Base-by-base conservation (phyloP, 2,113 vertebrate species). In the Muntiacus muntjak region DNA sequence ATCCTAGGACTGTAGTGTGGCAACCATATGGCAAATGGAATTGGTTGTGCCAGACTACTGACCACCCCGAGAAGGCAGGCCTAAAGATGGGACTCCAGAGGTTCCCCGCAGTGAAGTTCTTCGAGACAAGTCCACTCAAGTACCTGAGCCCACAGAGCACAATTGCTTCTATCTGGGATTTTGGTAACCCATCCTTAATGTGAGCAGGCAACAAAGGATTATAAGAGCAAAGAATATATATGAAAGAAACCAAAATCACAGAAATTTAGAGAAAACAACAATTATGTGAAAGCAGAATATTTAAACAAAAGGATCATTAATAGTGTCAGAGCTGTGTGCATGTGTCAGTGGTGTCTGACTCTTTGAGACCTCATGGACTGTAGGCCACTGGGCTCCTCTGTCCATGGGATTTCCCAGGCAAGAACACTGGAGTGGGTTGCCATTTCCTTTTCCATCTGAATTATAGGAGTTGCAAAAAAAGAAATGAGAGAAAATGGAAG, bases 281-380 rank as follows among this genome's bases (percentile, higher is more conserved):
- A 76, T 74, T 74, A 89, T 52, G 28, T 7, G 76, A 90, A 60
- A 97, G 89, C 92, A 87, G 52, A 96, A 96, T 92, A 88, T 28
- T 57, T 62, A 92, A 57, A 96, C 36, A 58, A 81, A 95, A 83
- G 6, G 62, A 26, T 36, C 36, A 90, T 50, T 57, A 85, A 52
- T 54, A 79, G n/a, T 9, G 91, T 94, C 76, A 50, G 43, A 95
- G 93, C 57, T 43, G 36, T 74, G 21, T 25, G 36, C 36, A 14
- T 0, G 21, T 74, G 71, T 43, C 71, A 74, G 71, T 7, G n/a
- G 21, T 6, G 1, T 74, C 67, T 43, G 36, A 74, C 67, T 74
- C 67, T 67, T 67, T 25, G 67, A 43, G 36, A 43, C 36, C 36
- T 36, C 36, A 14, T 14, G 71, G 71, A 76, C 71, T 76, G 71